Percentiles rank a stretch among this genome's conserved stretches.
Conservation (phyloP, 2,888 invertebrate genomes). For the Tupiocoris notatus region DNA sequence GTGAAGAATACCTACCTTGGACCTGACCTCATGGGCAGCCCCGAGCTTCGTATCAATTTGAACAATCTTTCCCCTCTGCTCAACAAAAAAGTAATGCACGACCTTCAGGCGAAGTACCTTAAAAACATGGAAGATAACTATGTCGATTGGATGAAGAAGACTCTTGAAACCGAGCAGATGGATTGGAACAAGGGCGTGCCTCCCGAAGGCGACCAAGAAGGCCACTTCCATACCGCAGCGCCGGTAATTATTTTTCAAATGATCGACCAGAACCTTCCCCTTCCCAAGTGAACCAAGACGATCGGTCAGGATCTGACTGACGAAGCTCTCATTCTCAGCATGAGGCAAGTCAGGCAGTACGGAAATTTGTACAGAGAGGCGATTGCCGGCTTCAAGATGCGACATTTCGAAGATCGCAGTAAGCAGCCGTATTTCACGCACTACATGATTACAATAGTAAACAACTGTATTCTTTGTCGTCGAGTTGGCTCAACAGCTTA, state of each 20-base stretch:
- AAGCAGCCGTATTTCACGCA: constrained; percentile 85
- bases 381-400: constrained; percentile 82
- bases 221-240: constrained; percentile 86
- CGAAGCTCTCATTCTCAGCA: constrained; percentile 80
- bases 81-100: constrained; percentile 68
- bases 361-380: constrained; percentile 82
- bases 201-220: constrained; percentile 76
- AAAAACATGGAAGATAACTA: constrained; percentile 86
- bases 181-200: constrained; percentile 84
- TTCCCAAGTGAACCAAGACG: constrained; percentile 64
- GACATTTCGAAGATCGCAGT: constrained; percentile 88
- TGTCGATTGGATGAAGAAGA: constrained; percentile 94
- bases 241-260: constrained; percentile 97
- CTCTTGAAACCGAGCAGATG: constrained; percentile 83
- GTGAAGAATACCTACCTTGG: constrained; percentile 87
- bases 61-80: constrained; percentile 73
- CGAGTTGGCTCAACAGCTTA: constrained; percentile 82
- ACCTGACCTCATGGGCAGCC: constrained; percentile 81
- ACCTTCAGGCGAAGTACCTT: constrained; percentile 79
- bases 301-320: constrained; percentile 79
- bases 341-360: constrained; percentile 86
- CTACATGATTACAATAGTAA: constrained; percentile 92
- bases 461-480: constrained; percentile 91
- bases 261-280: constrained; percentile 96
- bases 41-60: constrained; percentile 76